phyloP scores from a whole-genome alignment of 2,888 invertebrate genomes.

The Oasisia sp. region DNA sequence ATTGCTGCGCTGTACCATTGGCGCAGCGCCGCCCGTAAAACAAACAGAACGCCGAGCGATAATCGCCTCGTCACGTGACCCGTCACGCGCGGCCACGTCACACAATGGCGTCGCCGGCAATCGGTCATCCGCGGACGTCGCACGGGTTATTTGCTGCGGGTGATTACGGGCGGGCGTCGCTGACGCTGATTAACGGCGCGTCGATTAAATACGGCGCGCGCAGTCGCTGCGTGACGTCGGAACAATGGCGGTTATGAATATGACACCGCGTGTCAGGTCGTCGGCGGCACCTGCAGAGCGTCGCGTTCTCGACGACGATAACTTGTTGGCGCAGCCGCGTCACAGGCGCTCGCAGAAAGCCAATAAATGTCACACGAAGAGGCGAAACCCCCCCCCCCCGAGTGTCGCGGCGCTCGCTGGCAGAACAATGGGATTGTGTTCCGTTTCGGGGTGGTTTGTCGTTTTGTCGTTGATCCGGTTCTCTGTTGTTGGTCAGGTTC shows the following conservation, averaged over 20 bases:
- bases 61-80: slow-evolving; percentile 7
- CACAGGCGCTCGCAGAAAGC: neutral
- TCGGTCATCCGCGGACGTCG: neutral
- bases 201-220: neutral
- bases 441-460: neutral
- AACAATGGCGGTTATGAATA: neutral
- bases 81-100: slow-evolving; percentile 1
- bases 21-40: neutral
- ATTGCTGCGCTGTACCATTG: neutral
- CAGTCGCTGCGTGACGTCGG: neutral
- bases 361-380: neutral
- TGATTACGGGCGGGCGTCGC: neutral
- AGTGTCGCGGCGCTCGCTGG: neutral
- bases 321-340: neutral
- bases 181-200: slow-evolving; percentile 1
- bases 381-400: neutral
- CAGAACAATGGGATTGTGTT: neutral
- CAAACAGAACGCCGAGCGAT: neutral
- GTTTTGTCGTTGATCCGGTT: neutral
- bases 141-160: slow-evolving; percentile 5
- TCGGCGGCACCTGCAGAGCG: neutral
- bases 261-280: neutral
- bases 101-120: neutral
- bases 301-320: neutral
- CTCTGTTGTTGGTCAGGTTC: neutral